phyloP scores from a whole-genome alignment of 1,140 invertebrate species.

The Oryzaephilus surinamensis region DNA sequence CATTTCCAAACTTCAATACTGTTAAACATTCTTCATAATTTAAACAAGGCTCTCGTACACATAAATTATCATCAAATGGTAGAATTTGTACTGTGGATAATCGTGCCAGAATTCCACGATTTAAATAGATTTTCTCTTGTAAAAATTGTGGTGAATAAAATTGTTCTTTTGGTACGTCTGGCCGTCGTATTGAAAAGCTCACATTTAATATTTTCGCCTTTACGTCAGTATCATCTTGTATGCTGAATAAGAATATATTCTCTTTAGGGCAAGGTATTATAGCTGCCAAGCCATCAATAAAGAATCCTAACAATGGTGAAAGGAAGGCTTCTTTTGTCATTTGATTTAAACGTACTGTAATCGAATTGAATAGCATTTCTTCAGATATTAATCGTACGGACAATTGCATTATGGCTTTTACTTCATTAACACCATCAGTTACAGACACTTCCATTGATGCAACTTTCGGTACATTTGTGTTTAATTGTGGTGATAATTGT shows the following conservation, averaged over 20 bases:
- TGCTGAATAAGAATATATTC: constrained; percentile 88
- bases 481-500: constrained; percentile 79
- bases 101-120: constrained; percentile 72
- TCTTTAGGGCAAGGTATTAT: constrained; percentile 87
- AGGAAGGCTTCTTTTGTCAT: constrained; percentile 91
- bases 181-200: constrained; percentile 80
- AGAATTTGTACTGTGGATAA: constrained; percentile 83
- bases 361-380: constrained; percentile 90
- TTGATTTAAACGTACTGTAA: constrained; percentile 85
- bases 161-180: constrained; percentile 64
- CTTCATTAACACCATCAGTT: constrained; percentile 82
- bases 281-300: constrained; percentile 82
- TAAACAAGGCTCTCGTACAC: constrained; percentile 89
- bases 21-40: constrained; percentile 92
- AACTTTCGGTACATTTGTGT: constrained; percentile 91
- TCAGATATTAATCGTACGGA: constrained; percentile 84
- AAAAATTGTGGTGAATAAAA: constrained; percentile 83
- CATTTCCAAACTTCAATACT: constrained; percentile 87
- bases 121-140: constrained; percentile 88
- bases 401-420: constrained; percentile 80
- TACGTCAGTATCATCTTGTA: constrained; percentile 87
- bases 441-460: constrained; percentile 93
- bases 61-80: constrained; percentile 95
- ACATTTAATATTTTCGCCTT: constrained; percentile 82
- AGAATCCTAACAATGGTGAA: constrained; percentile 80